Percentiles rank a stretch among this genome's conserved stretches.
These are phyloP conservation scores for Helleia helle DNA, from an alignment of 2,888 invertebrate species.

Conservation along the genomic window DNA sequence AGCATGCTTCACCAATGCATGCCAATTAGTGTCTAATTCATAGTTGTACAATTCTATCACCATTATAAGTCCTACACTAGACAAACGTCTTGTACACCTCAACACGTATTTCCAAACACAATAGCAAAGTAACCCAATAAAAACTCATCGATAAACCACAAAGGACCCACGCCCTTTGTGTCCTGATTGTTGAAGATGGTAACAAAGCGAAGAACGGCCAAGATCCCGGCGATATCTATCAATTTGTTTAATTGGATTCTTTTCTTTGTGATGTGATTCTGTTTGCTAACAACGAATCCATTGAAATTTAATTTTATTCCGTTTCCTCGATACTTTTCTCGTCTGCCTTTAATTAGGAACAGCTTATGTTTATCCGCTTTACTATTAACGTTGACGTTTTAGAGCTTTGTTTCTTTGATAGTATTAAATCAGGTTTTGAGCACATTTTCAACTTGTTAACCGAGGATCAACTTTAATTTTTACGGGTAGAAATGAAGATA, in stretches of 20 bases:
- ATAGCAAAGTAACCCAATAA: not conserved
- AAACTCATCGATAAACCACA: not conserved
- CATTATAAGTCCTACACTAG: no score
- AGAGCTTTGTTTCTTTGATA: conserved; percentile 33
- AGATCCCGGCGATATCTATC: conserved; percentile 40
- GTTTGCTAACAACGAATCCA: conserved; percentile 43
- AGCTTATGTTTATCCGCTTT: conserved; percentile 1
- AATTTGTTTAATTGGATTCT: conserved; percentile 68
- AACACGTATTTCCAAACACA: no score
- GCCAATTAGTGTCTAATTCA: no score
- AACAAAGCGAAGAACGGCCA: conserved; percentile 15
- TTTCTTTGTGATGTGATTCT: conserved; percentile 52
- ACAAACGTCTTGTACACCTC: no score
- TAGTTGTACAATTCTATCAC: no score
- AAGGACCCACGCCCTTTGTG: not conserved
- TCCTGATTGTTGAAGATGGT: not conserved
- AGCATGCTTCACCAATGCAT: no score
- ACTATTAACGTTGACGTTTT: no score
- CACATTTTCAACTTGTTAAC: no score
- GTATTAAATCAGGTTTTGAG: no score
- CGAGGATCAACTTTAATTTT: no score
- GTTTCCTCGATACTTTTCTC: conserved; percentile 30
- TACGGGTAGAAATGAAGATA: no score
- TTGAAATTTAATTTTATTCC: conserved; percentile 51
- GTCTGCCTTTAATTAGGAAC: conserved; percentile 4